phyloP scores from a whole-genome alignment of 2,888 invertebrate species.

The Orthosia incerta region DNA sequence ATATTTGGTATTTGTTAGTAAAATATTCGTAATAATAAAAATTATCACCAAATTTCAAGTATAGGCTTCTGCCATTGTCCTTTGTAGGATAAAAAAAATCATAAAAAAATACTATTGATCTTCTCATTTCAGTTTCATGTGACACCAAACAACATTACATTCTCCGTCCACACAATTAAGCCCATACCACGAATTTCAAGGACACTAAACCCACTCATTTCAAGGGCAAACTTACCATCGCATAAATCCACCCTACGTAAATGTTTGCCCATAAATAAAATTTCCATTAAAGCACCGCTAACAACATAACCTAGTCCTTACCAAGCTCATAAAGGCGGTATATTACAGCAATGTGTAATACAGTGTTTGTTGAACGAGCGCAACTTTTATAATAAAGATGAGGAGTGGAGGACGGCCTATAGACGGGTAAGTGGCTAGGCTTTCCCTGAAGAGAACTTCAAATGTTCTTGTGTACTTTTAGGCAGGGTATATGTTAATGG shows the following conservation, averaged over 20 bases:
- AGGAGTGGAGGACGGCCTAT: slow-evolving; percentile 62
- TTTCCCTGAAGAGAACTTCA: slow-evolving; percentile 62
- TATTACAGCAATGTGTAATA: slow-evolving; percentile 64
- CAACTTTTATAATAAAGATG: slow-evolving; percentile 75
- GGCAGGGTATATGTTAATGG: slow-evolving; percentile 58
- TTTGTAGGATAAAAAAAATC: too few species aligned
- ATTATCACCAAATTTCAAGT: too few species aligned
- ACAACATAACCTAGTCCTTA: slow-evolving; percentile 57
- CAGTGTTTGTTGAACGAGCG: slow-evolving; percentile 66
- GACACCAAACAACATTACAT: background rate
- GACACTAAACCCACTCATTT: slow-evolving; percentile 18
- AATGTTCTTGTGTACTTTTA: slow-evolving; percentile 60
- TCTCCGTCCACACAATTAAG: slow-evolving; percentile 12
- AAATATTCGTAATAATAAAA: too few species aligned
- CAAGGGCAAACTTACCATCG: slow-evolving; percentile 3
- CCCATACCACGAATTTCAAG: slow-evolving; percentile 22
- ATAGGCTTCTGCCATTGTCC: too few species aligned
- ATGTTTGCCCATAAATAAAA: slow-evolving; percentile 55
- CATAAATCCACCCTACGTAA: slow-evolving; percentile 32
- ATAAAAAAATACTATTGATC: background rate
- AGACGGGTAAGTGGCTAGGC: slow-evolving; percentile 56
- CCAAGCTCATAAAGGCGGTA: slow-evolving; percentile 67
- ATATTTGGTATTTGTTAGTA: too few species aligned
- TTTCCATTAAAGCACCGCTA: slow-evolving; percentile 57
- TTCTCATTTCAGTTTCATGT: slow-evolving; percentile 3